These are phyloP conservation scores for Bilobella aurantiaca DNA, from an alignment of 1,140 invertebrate genomes.

Conservation along the genomic window DNA sequence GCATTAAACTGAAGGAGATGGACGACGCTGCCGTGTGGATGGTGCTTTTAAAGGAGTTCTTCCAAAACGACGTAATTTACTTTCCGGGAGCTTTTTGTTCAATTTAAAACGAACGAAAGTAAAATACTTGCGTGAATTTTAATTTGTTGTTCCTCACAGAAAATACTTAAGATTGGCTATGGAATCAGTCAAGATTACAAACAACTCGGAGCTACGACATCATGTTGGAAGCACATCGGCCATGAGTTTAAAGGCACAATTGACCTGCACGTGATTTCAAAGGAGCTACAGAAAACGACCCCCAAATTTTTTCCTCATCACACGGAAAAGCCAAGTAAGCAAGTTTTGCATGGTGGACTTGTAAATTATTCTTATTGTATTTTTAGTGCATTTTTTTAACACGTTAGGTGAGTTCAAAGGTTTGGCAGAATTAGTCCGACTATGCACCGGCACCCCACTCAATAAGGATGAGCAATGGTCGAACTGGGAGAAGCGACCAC, in stretches of 20 bases:
- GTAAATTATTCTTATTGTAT: neutral
- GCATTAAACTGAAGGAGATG: constrained; percentile 47
- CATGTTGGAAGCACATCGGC: constrained; percentile 19
- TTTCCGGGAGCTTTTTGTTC: too few species aligned
- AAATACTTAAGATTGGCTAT: constrained; percentile 22
- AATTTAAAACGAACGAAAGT: too few species aligned
- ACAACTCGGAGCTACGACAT: constrained; percentile 11
- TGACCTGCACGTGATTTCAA: too few species aligned
- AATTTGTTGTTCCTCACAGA: constrained; percentile 7
- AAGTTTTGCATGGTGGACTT: neutral
- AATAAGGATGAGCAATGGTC: constrained; percentile 76
- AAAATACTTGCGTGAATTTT: too few species aligned
- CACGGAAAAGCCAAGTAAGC: neutral
- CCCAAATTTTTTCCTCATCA: constrained; percentile 13
- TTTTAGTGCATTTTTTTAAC: neutral
- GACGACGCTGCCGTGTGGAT: constrained; percentile 47
- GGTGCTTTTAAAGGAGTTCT: constrained; percentile 45
- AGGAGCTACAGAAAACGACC: too few species aligned
- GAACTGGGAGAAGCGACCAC: constrained; percentile 71
- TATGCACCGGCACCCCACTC: constrained; percentile 58
- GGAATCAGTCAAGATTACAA: constrained; percentile 17
- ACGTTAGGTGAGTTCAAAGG: constrained; percentile 7
- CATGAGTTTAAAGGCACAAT: constrained; percentile 1
- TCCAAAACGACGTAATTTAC: constrained; percentile 46
- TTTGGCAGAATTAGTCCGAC: constrained; percentile 49